phyloP scores from a whole-genome alignment of 2,113 vertebrate species.

The Syrrhaptes paradoxus region DNA sequence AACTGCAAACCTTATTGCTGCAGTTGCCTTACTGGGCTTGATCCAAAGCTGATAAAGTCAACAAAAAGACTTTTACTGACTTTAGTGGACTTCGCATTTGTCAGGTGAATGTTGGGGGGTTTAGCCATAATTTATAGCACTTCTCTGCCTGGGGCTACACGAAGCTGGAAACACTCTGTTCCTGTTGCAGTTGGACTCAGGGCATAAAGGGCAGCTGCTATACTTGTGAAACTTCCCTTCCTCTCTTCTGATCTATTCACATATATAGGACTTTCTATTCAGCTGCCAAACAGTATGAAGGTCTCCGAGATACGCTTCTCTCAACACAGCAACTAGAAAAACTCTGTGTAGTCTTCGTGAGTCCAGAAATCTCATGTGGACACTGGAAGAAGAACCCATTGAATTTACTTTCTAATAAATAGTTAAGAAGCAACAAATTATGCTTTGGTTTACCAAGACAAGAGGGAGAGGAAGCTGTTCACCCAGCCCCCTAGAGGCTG shows the following conservation, averaged over 20 bases:
- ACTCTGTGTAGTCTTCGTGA: not conserved
- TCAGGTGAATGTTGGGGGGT: not conserved
- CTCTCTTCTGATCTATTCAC: not conserved
- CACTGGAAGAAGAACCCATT: not conserved
- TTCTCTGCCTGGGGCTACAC: rapidly evolving
- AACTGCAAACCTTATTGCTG: not conserved
- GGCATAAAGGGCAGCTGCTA: not conserved
- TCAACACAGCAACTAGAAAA: not conserved
- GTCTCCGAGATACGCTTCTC: not conserved
- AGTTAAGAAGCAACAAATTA: not conserved
- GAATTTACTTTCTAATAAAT: not conserved
- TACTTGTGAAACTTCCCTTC: not conserved
- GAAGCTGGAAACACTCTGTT: not conserved
- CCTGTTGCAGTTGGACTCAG: not conserved
- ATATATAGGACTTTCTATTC: not conserved
- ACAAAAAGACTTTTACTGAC: not conserved
- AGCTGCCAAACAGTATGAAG: not conserved
- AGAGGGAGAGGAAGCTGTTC: not conserved
- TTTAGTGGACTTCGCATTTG: not conserved
- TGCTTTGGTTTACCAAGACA: not conserved
- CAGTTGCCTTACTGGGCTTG: not conserved
- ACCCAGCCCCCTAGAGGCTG: not conserved
- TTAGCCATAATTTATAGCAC: not conserved
- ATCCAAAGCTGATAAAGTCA: not conserved
- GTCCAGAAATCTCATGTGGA: not conserved